phyloP scores from a whole-genome alignment of 2,888 invertebrate genomes.

The Sympetrum striolatum region DNA sequence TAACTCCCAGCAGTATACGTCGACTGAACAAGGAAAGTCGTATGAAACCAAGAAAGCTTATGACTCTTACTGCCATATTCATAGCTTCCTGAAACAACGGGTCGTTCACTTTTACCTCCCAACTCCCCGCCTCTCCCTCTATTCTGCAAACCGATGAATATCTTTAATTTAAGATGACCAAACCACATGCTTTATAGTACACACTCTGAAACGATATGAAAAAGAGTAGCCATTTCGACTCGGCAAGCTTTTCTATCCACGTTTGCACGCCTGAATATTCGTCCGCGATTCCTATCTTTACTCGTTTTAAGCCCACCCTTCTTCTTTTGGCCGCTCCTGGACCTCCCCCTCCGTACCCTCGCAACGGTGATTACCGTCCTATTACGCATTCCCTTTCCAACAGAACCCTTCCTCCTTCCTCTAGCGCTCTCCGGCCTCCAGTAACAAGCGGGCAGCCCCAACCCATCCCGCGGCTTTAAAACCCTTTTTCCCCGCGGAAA shows the following conservation, averaged over 20 bases:
- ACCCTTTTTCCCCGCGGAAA: constrained; percentile 11
- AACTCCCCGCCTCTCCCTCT: too few relatives aligned
- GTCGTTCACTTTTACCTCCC: too few relatives aligned
- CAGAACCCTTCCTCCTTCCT: neutral
- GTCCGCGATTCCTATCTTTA: neutral
- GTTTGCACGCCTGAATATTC: neutral
- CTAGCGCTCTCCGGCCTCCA: neutral
- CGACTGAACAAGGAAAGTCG: too few relatives aligned
- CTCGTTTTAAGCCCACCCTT: neutral
- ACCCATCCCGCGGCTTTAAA: neutral
- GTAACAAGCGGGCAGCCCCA: neutral
- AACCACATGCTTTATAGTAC: neutral
- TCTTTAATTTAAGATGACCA: too few relatives aligned
- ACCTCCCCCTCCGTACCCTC: neutral
- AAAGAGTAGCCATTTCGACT: neutral
- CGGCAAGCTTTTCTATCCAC: neutral
- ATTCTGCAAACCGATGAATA: too few relatives aligned
- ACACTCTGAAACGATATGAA: neutral
- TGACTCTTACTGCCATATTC: too few relatives aligned
- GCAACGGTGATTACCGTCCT: neutral
- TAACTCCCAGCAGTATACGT: too few relatives aligned
- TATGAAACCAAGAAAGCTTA: too few relatives aligned
- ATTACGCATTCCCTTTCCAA: constrained; percentile 11
- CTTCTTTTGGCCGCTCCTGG: neutral
- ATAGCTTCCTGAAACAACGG: too few relatives aligned